phyloP scores from a whole-genome alignment of 1,140 invertebrate species.

The Halyomorpha halys region DNA sequence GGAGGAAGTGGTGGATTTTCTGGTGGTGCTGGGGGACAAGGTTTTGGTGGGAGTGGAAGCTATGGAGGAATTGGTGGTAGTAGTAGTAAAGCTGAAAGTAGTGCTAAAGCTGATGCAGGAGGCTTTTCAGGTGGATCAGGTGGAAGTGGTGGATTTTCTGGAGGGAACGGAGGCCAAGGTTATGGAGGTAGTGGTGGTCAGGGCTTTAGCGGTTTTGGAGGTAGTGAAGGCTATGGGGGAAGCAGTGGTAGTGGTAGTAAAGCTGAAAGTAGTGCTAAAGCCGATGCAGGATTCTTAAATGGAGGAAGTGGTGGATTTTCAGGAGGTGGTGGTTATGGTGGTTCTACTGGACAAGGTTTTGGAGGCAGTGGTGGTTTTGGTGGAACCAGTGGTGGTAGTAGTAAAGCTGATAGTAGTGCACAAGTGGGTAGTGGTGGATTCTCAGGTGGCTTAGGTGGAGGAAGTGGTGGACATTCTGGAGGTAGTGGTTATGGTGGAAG shows the following conservation, averaged over 20 bases:
- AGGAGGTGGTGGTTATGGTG: background rate
- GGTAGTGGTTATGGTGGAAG: background rate
- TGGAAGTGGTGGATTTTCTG: too few species aligned
- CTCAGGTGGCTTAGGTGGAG: too few species aligned
- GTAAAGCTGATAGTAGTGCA: background rate
- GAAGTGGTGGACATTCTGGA: background rate
- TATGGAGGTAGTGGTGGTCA: background rate
- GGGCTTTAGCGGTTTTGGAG: background rate
- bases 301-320: background rate
- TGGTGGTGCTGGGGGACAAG: background rate
- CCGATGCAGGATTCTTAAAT: too few species aligned
- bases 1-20: background rate
- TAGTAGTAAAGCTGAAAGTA: background rate
- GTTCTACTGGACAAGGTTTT: background rate
- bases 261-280: background rate
- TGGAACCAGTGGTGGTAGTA: background rate
- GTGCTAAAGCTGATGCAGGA: background rate
- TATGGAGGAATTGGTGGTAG: background rate
- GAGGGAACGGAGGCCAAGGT: background rate
- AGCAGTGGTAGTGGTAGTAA: background rate
- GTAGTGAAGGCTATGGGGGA: background rate
- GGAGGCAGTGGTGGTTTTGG: background rate
- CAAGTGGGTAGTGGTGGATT: too few species aligned
- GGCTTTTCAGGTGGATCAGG: background rate
- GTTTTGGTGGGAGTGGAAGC: background rate